Evolutionary conservation across 2,888 invertebrate species (phyloP), one percentile per base, ranked within the genome.

Genomic region (Clitarchus hookeri): DNA sequence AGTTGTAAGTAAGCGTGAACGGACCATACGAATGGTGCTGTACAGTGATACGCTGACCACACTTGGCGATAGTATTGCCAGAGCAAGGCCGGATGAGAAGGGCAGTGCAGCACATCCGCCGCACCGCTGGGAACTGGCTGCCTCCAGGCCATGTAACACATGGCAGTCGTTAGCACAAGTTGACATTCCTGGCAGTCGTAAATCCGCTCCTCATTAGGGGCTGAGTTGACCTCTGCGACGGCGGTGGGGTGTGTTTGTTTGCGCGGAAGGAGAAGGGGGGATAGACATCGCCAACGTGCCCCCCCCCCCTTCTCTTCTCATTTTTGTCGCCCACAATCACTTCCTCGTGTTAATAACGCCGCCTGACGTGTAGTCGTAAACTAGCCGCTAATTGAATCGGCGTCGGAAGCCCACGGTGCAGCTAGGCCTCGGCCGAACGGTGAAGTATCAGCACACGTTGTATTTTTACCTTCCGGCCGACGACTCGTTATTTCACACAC

Each of bases 141-240:
- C 48, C 16, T 36, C 36, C 36, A 36, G 36, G 48, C 48, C 48
- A 8, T 48, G 48, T 48, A 8, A 48, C 87, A 87, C 80, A 87
- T 87, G 87, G 77, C 87, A 84, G 87, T 87, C 87, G 85, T 87
- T 87, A 87, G 85, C 54, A 80, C 53, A 27, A 85, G 48, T 78
- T 85, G 84, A 44, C 65, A 82, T 85, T 85, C 86, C 84, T 53
- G 44, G 25, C 36, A 48, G 26, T 79, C 83, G 84, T 87, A 85
- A 87, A 85, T 84, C 85, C 80, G 48, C 79, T n/a, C 83, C 87
- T 87, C 87, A 85, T 87, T 87, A 84, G 78, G 26, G 84, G 80
- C 83, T 83, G 79, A 84, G 83, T 86, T 85, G 85, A 85, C 85
- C 85, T 48, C 65, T 19, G 23, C n/a, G 0, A 1, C 65, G 11